A percentile compares a stretch with the other conserved stretches of the same genome.
Evolutionary conservation across 2,113 vertebrate species (phyloP).

Genomic region (Cyprinodon variegatus): DNA sequence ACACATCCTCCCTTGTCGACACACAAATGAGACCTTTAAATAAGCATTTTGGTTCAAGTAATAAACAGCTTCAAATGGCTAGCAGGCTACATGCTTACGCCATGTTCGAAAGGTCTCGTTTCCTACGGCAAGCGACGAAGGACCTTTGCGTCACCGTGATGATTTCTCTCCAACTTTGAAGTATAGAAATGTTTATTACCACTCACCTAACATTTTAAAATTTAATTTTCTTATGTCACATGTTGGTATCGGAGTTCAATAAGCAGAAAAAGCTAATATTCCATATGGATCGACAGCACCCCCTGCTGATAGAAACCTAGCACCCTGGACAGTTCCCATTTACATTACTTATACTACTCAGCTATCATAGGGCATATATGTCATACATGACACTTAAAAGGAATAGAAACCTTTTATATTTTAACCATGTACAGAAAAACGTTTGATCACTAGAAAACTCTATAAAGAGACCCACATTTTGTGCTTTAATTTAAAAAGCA

Average conservation of each 20-base stretch:
- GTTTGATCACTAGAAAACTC: too few relatives aligned
- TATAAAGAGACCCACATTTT: too few relatives aligned
- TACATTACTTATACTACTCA: background rate
- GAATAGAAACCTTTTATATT: too few relatives aligned
- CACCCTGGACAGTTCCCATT: background rate
- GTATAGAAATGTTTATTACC: background rate
- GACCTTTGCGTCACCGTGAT: background rate
- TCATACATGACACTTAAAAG: too few relatives aligned
- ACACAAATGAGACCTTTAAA: conserved; percentile 3
- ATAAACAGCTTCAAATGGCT: conserved; percentile 23
- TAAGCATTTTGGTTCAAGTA: conserved; percentile 18
- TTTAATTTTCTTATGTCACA: background rate
- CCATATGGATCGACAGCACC: background rate
- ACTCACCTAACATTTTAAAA: background rate
- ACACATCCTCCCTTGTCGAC: conserved; percentile 64
- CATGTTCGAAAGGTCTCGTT: conserved; percentile 17
- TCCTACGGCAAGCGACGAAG: conserved; percentile 57
- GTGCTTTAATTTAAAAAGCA: too few relatives aligned
- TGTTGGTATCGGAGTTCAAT: background rate
- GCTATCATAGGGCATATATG: too few relatives aligned
- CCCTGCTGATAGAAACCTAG: background rate
- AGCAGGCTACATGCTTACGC: conserved; percentile 33
- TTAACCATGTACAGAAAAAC: too few relatives aligned
- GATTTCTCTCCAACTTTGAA: background rate
- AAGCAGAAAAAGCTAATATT: background rate